Evolutionary conservation across 2,113 vertebrate genomes (phyloP), one percentile per base, ranked within the genome.

Genomic region (Xenopus laevis): DNA sequence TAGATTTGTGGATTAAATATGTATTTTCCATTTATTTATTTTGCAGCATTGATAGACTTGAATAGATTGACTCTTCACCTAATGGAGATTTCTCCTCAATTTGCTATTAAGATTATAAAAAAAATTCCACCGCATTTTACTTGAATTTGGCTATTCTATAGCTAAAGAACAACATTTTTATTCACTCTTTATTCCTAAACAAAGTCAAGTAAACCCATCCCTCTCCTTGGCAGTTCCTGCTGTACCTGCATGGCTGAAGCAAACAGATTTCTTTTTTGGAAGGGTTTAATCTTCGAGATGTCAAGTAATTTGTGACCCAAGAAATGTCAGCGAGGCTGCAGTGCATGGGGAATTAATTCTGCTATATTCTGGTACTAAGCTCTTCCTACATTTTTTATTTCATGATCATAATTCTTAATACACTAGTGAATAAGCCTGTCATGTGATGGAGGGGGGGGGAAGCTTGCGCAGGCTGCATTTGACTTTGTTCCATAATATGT

Each of bases 191-290:
- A 55, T 55, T 55, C 53, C 13, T 3, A 55, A 55, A 55, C 15
- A 16, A 55, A 55, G 53, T 55, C 53, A 55, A 18, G 17, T n/a
- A 4, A 55, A 55, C 17, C 1, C 15, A 55, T n/a, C 16, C 7
- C 53, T 3, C 53, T 55, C 7, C 53, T 3, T n/a, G 53, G 15
- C 15, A n/a, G 1, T 55, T 3, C 15, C 53, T 55, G 15, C 15
- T 3, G 1, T 55, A n/a, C 15, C 53, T 55, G 53, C 17, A 55
- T 9, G 53, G 53, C 53, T 55, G 53, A 55, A 55, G 53, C 53
- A 55, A 55, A 55, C 53, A 55, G 53, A 55, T 55, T 55, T 55
- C 17, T 55, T 55, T 55, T 55, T 55, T 55, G 53, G 53, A 55
- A 55, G 53, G 53, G 53, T 55, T 55, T 55, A 55, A 55, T 55